Evolutionary conservation across 2,888 invertebrate genomes (phyloP).

Genomic region (Hipparchia semele): DNA sequence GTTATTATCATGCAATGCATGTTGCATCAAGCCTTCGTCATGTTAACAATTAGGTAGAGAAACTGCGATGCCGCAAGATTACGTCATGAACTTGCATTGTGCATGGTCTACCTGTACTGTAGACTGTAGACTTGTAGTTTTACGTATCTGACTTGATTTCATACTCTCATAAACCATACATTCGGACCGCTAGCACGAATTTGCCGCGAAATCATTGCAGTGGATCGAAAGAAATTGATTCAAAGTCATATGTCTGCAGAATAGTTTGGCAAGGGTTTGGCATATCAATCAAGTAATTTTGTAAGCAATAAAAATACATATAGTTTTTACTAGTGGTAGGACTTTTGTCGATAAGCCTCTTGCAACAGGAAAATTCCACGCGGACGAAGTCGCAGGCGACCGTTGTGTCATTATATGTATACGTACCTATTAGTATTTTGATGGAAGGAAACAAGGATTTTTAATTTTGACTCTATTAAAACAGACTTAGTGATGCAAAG

Average conservation of each 20-base stretch:
- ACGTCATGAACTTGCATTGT: conserved; percentile 29
- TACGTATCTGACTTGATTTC: not conserved
- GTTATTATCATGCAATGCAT: conserved; percentile 32
- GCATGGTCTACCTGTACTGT: not conserved
- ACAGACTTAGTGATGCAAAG: not conserved
- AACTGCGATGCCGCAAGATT: conserved; percentile 31
- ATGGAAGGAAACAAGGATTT: not conserved
- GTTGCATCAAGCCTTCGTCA: conserved; percentile 27
- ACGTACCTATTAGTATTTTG: not conserved
- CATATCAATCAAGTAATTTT: no score
- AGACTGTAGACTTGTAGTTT: not conserved
- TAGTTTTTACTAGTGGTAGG: no score
- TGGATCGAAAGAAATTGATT: no score
- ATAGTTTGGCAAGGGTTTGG: no score
- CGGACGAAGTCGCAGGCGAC: no score
- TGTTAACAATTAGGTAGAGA: conserved; percentile 30
- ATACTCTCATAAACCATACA: not conserved
- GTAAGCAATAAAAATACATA: no score
- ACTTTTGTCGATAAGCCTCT: no score
- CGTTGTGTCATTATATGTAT: no score
- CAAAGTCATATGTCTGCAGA: no score
- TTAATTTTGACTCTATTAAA: no score
- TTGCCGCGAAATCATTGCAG: no score
- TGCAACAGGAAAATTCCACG: no score
- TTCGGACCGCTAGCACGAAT: not conserved